phyloP scores from a whole-genome alignment of 2,888 invertebrate species.

The Bombylius discolor region DNA sequence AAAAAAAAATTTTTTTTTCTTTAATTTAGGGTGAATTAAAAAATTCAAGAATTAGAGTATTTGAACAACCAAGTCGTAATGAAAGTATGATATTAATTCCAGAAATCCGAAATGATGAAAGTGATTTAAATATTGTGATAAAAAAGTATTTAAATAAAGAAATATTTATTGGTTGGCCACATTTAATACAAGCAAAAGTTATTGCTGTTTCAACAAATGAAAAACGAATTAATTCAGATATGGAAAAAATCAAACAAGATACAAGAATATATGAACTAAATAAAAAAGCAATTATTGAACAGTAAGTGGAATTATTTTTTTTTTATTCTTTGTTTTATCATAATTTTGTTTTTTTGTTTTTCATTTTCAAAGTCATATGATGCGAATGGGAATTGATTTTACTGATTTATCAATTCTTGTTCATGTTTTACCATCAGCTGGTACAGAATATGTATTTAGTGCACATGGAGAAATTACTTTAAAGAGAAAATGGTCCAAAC shows the following conservation, averaged over 20 bases:
- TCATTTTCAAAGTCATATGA: slow-evolving; percentile 45
- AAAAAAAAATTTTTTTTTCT: background rate
- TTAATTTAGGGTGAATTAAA: slow-evolving; percentile 46
- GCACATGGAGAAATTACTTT: slow-evolving; percentile 48
- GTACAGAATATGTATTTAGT: slow-evolving; percentile 47
- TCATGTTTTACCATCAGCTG: slow-evolving; percentile 58
- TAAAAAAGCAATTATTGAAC: slow-evolving; percentile 39
- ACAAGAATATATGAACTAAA: slow-evolving; percentile 42
- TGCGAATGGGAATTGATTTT: slow-evolving; percentile 65
- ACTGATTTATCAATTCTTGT: slow-evolving; percentile 53
- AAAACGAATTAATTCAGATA: slow-evolving; percentile 30
- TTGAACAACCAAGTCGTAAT: slow-evolving; percentile 68
- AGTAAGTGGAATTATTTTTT: slow-evolving; percentile 36
- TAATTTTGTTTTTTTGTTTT: slow-evolving; percentile 9
- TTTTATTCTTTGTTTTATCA: background rate
- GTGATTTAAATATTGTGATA: slow-evolving; percentile 41
- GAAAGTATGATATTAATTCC: slow-evolving; percentile 71
- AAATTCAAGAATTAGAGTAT: slow-evolving; percentile 68
- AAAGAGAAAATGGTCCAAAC: slow-evolving; percentile 59
- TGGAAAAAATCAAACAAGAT: slow-evolving; percentile 10
- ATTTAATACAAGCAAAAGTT: slow-evolving; percentile 71
- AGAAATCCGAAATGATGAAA: slow-evolving; percentile 27
- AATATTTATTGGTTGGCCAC: slow-evolving; percentile 85
- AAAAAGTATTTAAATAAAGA: slow-evolving; percentile 53
- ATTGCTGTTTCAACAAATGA: slow-evolving; percentile 27